These are phyloP conservation scores for Tipula unca DNA, from an alignment of 2,888 invertebrate genomes.

Conservation along the genomic window DNA sequence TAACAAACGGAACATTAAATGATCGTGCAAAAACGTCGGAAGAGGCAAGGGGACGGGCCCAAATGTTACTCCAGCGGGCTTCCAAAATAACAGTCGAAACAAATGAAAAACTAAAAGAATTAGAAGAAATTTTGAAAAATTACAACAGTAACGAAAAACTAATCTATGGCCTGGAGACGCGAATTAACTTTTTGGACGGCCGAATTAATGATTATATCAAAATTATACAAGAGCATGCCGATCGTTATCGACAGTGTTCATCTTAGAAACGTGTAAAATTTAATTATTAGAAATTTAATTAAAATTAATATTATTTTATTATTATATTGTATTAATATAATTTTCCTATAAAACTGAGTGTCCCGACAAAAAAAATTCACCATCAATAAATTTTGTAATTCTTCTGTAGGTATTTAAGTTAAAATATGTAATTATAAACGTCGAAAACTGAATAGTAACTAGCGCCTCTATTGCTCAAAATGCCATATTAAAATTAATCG, in stretches of 20 bases:
- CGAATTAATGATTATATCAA: constrained; percentile 54
- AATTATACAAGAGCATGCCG: constrained; percentile 52
- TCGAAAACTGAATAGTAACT: neutral
- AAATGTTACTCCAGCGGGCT: constrained; percentile 67
- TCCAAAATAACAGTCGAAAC: constrained; percentile 74
- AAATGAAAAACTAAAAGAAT: constrained; percentile 59
- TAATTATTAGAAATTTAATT: neutral
- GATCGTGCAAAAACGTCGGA: constrained; percentile 67
- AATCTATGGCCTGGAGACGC: constrained; percentile 49
- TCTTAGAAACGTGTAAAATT: constrained; percentile 21
- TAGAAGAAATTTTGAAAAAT: constrained; percentile 41
- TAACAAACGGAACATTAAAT: constrained; percentile 61
- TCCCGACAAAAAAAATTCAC: neutral
- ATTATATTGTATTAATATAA: constrained; percentile 3
- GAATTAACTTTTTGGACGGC: constrained; percentile 52
- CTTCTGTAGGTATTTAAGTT: neutral
- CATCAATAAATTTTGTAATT: neutral
- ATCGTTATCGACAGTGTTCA: constrained; percentile 53
- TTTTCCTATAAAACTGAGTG: neutral
- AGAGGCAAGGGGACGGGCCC: constrained; percentile 69
- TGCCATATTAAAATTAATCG: neutral
- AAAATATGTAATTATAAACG: neutral
- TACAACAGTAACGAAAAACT: constrained; percentile 52
- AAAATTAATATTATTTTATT: neutral
- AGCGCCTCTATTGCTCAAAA: neutral